Conservation (phyloP, 1,140 invertebrate species). For the Brachionus paranguensis region DNA sequence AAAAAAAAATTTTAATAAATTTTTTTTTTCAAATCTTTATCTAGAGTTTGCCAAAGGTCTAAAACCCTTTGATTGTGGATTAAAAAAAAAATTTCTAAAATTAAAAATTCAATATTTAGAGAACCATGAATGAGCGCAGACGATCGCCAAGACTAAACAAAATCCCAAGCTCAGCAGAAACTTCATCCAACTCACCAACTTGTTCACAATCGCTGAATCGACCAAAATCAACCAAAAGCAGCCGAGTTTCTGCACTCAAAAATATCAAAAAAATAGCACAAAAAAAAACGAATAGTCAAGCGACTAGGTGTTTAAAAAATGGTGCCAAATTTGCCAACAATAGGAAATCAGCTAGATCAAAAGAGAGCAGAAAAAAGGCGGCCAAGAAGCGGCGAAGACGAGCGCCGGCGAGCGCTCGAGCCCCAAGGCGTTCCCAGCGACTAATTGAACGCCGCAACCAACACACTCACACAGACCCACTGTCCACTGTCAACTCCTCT, state of each 20-base stretch:
- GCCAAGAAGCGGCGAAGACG: not conserved
- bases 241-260: not conserved
- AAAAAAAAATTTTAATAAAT: not conserved
- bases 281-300: not conserved
- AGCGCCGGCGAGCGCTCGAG: not conserved
- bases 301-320: not conserved
- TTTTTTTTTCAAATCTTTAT: not conserved
- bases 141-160: constrained; percentile 17
- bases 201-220: constrained; percentile 8
- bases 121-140: constrained; percentile 3
- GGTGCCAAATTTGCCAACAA: not conserved
- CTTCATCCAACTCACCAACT: not conserved
- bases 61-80: not conserved
- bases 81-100: not conserved
- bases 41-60: not conserved
- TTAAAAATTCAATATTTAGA: too few relatives aligned
- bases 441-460: not conserved
- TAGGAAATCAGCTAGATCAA: not conserved
- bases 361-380: not conserved
- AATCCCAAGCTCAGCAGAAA: not conserved
- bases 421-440: not conserved
- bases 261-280: not conserved
- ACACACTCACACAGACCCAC: not conserved
- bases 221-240: not conserved
- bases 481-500: not conserved